Evolutionary conservation across 2,888 invertebrate species (phyloP).

Genomic region (Anorthoa munda): DNA sequence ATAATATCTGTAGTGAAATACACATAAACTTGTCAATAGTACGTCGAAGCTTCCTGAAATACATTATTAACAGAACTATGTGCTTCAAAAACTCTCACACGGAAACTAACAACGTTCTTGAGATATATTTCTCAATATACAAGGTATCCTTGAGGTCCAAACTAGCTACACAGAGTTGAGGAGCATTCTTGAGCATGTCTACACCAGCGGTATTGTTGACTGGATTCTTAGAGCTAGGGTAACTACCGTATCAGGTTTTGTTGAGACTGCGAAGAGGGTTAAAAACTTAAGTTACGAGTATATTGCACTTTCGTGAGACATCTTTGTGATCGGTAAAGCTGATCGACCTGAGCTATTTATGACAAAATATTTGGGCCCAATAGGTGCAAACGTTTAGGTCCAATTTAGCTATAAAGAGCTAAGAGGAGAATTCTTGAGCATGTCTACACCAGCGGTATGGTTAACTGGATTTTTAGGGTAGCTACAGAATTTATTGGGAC

Average conservation of each 20-base stretch:
- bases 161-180: slow-evolving; percentile 5
- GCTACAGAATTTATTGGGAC: slow-evolving; percentile 13
- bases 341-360: too few relatives aligned
- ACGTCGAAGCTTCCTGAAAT: neutral
- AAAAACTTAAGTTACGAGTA: neutral
- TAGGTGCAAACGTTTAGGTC: too few relatives aligned
- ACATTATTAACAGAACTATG: neutral
- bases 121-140: slow-evolving; percentile 47
- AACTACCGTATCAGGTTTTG: neutral
- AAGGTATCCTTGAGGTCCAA: slow-evolving; percentile 22
- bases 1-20: too few relatives aligned
- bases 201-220: slow-evolving; percentile 40
- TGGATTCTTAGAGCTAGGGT: slow-evolving; percentile 33
- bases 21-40: neutral
- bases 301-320: too few relatives aligned
- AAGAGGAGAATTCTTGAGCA: slow-evolving; percentile 43
- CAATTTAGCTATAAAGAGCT: neutral
- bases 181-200: slow-evolving; percentile 49
- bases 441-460: slow-evolving; percentile 38
- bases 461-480: slow-evolving; percentile 44
- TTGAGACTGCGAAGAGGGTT: slow-evolving; percentile 4
- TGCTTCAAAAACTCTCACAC: slow-evolving; percentile 22
- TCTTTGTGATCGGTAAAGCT: too few relatives aligned
- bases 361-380: too few relatives aligned
- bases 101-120: slow-evolving; percentile 29